A percentile compares a stretch with the other conserved stretches of the same genome.
Evolutionary conservation across 2,113 vertebrate genomes (phyloP).

Genomic region (Pycnonotus jocosus): DNA sequence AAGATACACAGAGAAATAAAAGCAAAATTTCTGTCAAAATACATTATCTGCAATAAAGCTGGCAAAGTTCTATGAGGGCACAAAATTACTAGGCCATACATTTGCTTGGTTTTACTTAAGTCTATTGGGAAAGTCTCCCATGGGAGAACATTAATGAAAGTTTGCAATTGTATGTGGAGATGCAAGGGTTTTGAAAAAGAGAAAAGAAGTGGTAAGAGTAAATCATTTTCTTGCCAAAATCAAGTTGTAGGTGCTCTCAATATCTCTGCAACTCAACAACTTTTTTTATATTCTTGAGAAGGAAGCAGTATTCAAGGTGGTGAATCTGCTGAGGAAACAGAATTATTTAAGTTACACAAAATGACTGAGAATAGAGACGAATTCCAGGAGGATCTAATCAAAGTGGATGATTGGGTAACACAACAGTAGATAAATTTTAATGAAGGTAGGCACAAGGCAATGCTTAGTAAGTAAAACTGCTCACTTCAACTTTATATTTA

Average conservation of each 20-base stretch:
- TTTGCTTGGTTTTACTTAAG: background rate
- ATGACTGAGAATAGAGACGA: conserved; percentile 36
- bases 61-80: background rate
- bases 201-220: background rate
- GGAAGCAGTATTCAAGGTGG: background rate
- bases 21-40: background rate
- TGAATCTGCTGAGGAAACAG: conserved; percentile 50
- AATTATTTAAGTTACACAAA: conserved; percentile 62
- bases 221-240: background rate
- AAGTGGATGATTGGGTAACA: conserved; percentile 52
- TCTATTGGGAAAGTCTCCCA: background rate
- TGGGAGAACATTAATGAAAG: background rate
- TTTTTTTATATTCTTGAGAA: conserved; percentile 39
- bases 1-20: background rate
- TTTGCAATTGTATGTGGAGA: background rate
- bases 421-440: conserved; percentile 60
- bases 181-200: conserved; percentile 8
- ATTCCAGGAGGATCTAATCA: conserved; percentile 72
- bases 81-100: background rate
- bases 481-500: conserved; percentile 12
- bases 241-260: conserved; percentile 15
- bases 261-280: conserved; percentile 5
- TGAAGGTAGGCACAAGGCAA: conserved; percentile 45
- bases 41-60: background rate
- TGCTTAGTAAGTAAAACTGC: conserved; percentile 41